Evolutionary conservation across 2,888 invertebrate genomes (phyloP).

Genomic region (Psylliodes chrysocephalus): DNA sequence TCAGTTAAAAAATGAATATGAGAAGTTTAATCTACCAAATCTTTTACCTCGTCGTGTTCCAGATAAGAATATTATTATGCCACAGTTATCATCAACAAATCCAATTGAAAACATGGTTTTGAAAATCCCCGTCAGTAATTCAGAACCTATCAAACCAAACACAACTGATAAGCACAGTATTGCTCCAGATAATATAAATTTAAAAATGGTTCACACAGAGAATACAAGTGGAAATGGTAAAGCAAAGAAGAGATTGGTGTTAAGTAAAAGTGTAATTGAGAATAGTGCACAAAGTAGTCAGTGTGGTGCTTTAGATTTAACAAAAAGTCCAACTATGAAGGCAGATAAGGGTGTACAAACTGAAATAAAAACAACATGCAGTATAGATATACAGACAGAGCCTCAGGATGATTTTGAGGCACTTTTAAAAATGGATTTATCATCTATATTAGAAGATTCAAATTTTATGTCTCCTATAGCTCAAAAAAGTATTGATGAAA

Average conservation of each 20-base stretch:
- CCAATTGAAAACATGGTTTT: conserved; percentile 19
- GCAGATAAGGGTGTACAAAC: conserved; percentile 5
- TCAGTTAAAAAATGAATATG: conserved; percentile 5
- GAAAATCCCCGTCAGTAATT: conserved; percentile 27
- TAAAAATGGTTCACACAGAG: conserved; percentile 8
- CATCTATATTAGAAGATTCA: background rate
- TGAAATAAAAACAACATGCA: background rate
- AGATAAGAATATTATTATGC: conserved; percentile 28
- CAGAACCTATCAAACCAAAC: conserved; percentile 15
- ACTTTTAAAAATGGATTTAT: conserved; percentile 11
- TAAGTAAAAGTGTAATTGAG: background rate
- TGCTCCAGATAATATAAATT: conserved; percentile 2
- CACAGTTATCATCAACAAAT: conserved; percentile 19
- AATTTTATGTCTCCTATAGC: too few species aligned
- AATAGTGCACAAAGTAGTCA: background rate
- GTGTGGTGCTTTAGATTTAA: conserved; percentile 17
- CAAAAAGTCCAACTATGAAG: conserved; percentile 5
- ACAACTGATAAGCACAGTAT: conserved; percentile 22
- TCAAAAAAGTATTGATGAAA: background rate
- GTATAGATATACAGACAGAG: conserved; percentile 14
- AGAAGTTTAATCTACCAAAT: conserved; percentile 3
- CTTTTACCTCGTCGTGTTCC: background rate
- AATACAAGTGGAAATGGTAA: background rate
- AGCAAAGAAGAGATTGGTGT: background rate
- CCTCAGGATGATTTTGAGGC: background rate